Base-by-base conservation (phyloP, 2,888 invertebrate species). In the Adelphocoris suturalis region DNA sequence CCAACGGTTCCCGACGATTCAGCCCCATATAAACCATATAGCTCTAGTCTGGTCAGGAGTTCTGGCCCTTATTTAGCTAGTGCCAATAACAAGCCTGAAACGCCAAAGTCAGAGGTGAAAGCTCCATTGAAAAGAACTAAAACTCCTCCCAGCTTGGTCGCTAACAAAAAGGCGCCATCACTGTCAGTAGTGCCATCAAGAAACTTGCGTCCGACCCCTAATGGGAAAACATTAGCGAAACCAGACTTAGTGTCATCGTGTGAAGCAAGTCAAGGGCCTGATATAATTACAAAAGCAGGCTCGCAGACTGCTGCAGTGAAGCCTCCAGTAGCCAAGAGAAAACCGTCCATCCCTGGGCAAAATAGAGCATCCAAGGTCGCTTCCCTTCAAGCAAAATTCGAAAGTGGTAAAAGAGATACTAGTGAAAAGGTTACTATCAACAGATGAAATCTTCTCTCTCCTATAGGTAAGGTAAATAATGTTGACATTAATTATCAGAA, bases 301-400 rank as follows among this genome's bases (percentile, higher is more conserved):
- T 90, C 90, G 1, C 82, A 46, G 47, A 47, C 81, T 5, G 89
- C 90, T 19, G 46, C 81, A 0, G 85, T 78, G n/a, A 92, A 93
- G 91, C 92, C 91, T 75, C 92, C 92, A 46, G 93, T 93, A 92
- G 93, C 93, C 92, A 93, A 93, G 13, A 94, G 94, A 75, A 92
- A 91, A 90, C 92, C 90, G 85, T 68, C 88, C 13, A 61, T 89
- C 0, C 85, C 90, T 13, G 75, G 76, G 0, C 78, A 46, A 12
- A 91, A 90, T 37, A 19, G 68, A 0, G 81, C 55, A 9, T 76
- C 92, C 91, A 96, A 95, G 93, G 96, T 97, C 89, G 97, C 97
- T 48, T 96, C 96, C 90, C 94, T 97, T 92, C 97, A 97, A 92
- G 96, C 96, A 92, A 97, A 96, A 93, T 97, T 97, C 93, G 97